These are phyloP conservation scores for Phenganax subtilis DNA, from an alignment of 92 coral and sea anemone genomes.

Conservation along the genomic window DNA sequence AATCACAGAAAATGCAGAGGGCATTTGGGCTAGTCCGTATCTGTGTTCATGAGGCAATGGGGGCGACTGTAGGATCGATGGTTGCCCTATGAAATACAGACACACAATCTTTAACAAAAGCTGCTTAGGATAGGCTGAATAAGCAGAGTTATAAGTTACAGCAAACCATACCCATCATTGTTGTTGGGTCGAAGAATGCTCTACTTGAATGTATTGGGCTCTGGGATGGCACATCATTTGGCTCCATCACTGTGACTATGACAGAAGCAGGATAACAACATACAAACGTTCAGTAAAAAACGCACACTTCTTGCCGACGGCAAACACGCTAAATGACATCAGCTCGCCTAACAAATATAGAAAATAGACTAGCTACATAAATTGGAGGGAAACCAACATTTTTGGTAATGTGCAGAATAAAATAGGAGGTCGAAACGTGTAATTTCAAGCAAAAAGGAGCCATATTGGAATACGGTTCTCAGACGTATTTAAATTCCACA, in stretches of 20 bases:
- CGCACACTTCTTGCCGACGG: slow-evolving; percentile 5
- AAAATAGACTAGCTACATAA: slow-evolving; percentile 20
- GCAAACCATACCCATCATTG: slow-evolving; percentile 39
- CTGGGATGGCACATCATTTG: slow-evolving; percentile 91
- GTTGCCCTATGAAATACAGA: slow-evolving; percentile 63
- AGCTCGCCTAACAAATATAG: slow-evolving; percentile 16
- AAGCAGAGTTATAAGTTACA: background rate
- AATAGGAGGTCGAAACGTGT: slow-evolving; percentile 5
- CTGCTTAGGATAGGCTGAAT: slow-evolving; percentile 9
- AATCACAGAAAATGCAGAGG: slow-evolving; percentile 92
- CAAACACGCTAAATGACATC: slow-evolving; percentile 29
- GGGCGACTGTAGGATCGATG: slow-evolving; percentile 88
- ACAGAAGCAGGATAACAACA: background rate
- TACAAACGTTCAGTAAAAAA: background rate
- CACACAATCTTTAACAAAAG: slow-evolving; percentile 19
- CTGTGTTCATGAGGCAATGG: slow-evolving; percentile 93
- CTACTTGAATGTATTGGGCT: slow-evolving; percentile 94
- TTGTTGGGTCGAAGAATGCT: slow-evolving; percentile 78
- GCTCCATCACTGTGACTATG: slow-evolving; percentile 64
- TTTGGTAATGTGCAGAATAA: slow-evolving; percentile 14
- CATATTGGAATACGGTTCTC: slow-evolving; percentile 38
- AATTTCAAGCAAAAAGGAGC: slow-evolving; percentile 14
- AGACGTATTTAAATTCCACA: slow-evolving; percentile 37
- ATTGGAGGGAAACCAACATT: slow-evolving; percentile 12
- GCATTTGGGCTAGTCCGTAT: slow-evolving; percentile 73